These are phyloP conservation scores for Schizopygopsis pylzovi DNA, from an alignment of 2,797 vertebrate genomes.

Conservation along the genomic window DNA sequence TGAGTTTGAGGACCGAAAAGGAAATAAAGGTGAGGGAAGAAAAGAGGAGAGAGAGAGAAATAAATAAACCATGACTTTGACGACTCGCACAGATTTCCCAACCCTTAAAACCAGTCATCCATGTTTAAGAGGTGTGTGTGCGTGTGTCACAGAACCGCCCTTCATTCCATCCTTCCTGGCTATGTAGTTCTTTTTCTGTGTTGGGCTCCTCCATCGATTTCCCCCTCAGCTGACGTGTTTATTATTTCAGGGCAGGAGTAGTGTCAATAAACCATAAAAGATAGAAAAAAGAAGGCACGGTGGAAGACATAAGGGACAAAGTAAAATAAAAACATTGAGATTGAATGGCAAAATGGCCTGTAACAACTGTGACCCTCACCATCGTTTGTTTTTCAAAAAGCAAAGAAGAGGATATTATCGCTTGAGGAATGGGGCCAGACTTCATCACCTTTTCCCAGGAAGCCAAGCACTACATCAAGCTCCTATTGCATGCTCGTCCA, in stretches of 20 bases:
- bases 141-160: constrained; percentile 42
- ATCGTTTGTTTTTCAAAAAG: constrained; percentile 71
- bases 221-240: constrained; percentile 55
- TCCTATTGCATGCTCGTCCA: constrained; percentile 72
- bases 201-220: constrained; percentile 54
- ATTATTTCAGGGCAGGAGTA: constrained; percentile 49
- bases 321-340: constrained; percentile 46
- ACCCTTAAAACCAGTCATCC: constrained; percentile 44
- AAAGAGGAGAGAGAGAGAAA: constrained; percentile 4
- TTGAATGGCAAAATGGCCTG: constrained; percentile 70
- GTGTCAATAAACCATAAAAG: constrained; percentile 56
- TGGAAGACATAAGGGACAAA: constrained; percentile 20
- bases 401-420: constrained; percentile 71
- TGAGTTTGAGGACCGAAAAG: constrained; percentile 12
- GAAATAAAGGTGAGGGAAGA: neutral
- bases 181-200: constrained; percentile 48
- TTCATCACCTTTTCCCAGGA: constrained; percentile 72
- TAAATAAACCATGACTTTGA: constrained; percentile 34
- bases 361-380: constrained; percentile 58
- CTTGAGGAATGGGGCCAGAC: constrained; percentile 78
- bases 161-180: constrained; percentile 48
- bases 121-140: constrained; percentile 34
- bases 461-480: constrained; percentile 73
- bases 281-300: neutral
- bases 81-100: constrained; percentile 32